Base-by-base conservation (phyloP, 2,888 invertebrate species). In the Xestoiulus laeticollis region DNA sequence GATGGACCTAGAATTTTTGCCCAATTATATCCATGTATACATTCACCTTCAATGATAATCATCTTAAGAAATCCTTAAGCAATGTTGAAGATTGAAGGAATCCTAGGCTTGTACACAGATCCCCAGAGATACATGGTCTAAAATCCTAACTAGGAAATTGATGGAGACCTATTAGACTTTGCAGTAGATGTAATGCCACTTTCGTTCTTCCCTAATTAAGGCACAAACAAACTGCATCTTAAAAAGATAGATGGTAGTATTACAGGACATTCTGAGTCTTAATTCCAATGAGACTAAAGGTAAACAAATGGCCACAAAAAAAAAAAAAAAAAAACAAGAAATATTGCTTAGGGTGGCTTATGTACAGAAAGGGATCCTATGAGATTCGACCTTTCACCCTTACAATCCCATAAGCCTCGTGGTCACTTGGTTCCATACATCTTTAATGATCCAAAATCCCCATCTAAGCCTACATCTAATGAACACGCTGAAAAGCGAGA, bases 181-280 rank as follows among this genome's bases (percentile, higher is more conserved):
- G 26, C 59, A 19, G 59, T 19, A 10, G 14, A 14, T 78, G 30
- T 30, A 78, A 78, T 78, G 78, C 78, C 78, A 78, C 78, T 78
- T 78, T 30, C 30, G 26, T 78, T 26, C 78, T 78, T 78, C 30
- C 30, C 30, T 78, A 78, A 78, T 78, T 78, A 78, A 78, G 78
- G 78, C 78, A 78, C 30, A 78, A 30, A 78, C 78, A 78, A 78
- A 78, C 78, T 78, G 78, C 78, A 30, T 30, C 78, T 78, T 78
- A 78, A 78, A 78, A 78, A 78, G 78, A 78, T 26, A 78, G 78
- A 78, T 78, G 26, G 30, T 8, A 30, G 78, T 30, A 78, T 78
- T 78, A 78, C 30, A 14, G 14, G 38, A 38, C 78, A 78, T 26
- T 30, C 30, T n/a, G 26, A 78, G 78, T 78, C 78, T 30, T 38